These are phyloP conservation scores for Dasypolia templi DNA, from an alignment of 2,888 invertebrate genomes.

Conservation along the genomic window DNA sequence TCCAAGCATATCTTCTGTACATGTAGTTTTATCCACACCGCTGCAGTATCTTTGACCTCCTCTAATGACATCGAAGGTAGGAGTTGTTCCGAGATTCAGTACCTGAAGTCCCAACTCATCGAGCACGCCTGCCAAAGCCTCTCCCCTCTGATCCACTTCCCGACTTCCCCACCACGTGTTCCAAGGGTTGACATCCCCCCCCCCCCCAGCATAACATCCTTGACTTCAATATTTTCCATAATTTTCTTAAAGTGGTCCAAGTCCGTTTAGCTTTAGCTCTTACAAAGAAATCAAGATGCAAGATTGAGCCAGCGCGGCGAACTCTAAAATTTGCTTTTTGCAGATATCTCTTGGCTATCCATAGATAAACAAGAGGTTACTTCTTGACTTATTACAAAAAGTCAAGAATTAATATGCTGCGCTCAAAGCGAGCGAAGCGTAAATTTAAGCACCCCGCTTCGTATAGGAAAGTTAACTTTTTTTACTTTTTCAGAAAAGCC, in stretches of 20 bases:
- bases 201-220: not conserved
- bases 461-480: too few relatives aligned
- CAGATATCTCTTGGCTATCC: too few relatives aligned
- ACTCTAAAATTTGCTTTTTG: too few relatives aligned
- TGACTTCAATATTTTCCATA: not conserved
- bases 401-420: too few relatives aligned
- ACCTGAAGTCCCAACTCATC: not conserved
- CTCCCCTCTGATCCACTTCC: not conserved
- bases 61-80: not conserved
- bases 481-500: too few relatives aligned
- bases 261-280: too few relatives aligned
- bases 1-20: constrained; percentile 1
- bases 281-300: too few relatives aligned
- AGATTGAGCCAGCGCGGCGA: too few relatives aligned
- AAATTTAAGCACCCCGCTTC: too few relatives aligned
- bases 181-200: constrained; percentile 10
- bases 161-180: constrained; percentile 9
- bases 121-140: not conserved
- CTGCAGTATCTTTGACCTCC: not conserved
- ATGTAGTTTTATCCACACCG: not conserved
- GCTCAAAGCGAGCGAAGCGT: too few relatives aligned
- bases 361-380: too few relatives aligned
- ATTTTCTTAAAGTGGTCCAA: not conserved
- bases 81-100: not conserved
- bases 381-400: too few relatives aligned